phyloP scores from a whole-genome alignment of 1,140 invertebrate species.

The Tetranychus cinnabarinus region DNA sequence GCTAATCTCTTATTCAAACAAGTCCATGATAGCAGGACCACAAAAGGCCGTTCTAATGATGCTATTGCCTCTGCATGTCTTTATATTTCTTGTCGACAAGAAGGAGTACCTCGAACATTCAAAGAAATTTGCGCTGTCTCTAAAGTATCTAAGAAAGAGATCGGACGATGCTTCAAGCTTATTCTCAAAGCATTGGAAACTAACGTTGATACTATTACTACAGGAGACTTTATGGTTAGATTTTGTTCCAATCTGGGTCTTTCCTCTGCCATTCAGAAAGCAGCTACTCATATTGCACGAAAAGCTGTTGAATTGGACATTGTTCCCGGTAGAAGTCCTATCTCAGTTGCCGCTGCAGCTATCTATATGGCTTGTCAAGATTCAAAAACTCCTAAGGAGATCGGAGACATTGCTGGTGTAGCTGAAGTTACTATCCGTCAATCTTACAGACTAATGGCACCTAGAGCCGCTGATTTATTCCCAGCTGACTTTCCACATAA shows the following conservation, averaged over 20 bases:
- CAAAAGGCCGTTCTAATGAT: conserved; percentile 84
- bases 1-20: conserved; percentile 93
- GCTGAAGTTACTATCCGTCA: conserved; percentile 96
- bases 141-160: conserved; percentile 84
- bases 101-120: conserved; percentile 93
- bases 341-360: conserved; percentile 93
- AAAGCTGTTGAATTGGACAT: conserved; percentile 92
- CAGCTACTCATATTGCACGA: conserved; percentile 84
- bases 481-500: conserved; percentile 53
- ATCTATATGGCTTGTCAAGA: conserved; percentile 98
- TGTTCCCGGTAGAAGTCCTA: conserved; percentile 83
- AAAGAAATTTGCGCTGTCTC: conserved; percentile 26
- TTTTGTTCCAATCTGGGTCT: conserved; percentile 40
- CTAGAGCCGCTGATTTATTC: conserved; percentile 68
- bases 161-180: conserved; percentile 83
- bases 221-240: conserved; percentile 81
- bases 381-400: conserved; percentile 88
- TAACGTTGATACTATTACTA: conserved; percentile 90
- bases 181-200: conserved; percentile 72
- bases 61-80: conserved; percentile 94
- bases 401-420: conserved; percentile 93
- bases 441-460: conserved; percentile 94
- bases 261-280: conserved; percentile 73
- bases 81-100: conserved; percentile 95
- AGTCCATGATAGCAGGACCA: conserved; percentile 87